These are phyloP conservation scores for Trididemnum nubilum DNA, from an alignment of 23 tunicate species.

Conservation along the genomic window DNA sequence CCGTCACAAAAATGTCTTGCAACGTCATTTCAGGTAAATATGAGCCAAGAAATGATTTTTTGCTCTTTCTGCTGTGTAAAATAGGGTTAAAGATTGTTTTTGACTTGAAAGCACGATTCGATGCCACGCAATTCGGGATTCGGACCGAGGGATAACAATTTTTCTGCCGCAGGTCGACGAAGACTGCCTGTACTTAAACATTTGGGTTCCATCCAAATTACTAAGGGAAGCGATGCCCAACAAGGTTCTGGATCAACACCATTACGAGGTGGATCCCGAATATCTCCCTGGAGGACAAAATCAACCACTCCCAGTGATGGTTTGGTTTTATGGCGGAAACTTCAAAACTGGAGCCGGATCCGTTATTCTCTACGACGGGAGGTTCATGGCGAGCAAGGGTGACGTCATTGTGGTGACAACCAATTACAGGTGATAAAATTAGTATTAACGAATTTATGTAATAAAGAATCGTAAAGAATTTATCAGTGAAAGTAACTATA, in stretches of 20 bases:
- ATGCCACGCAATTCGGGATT: not conserved
- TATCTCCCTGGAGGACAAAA: constrained; percentile 23
- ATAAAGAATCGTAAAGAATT: too few relatives aligned
- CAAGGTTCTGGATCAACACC: constrained; percentile 35
- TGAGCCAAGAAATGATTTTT: too few relatives aligned
- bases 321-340: constrained; percentile 87
- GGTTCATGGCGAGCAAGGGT: constrained; percentile 56
- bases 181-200: constrained; percentile 77
- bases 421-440: constrained; percentile 63
- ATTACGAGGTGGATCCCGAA: constrained; percentile 41
- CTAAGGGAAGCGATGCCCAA: constrained; percentile 14
- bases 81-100: too few relatives aligned
- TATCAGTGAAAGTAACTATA: too few relatives aligned
- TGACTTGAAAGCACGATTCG: too few relatives aligned
- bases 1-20: too few relatives aligned
- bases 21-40: too few relatives aligned
- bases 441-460: too few relatives aligned
- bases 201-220: constrained; percentile 63
- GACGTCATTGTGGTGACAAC: constrained; percentile 88
- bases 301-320: constrained; percentile 55
- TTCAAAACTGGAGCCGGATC: constrained; percentile 84
- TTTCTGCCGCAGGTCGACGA: constrained; percentile 40
- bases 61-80: too few relatives aligned
- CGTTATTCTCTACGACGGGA: constrained; percentile 61
- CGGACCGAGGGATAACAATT: not conserved